Base-by-base conservation (phyloP, 2,797 vertebrate genomes). In the Pipistrellus pygmaeus region DNA sequence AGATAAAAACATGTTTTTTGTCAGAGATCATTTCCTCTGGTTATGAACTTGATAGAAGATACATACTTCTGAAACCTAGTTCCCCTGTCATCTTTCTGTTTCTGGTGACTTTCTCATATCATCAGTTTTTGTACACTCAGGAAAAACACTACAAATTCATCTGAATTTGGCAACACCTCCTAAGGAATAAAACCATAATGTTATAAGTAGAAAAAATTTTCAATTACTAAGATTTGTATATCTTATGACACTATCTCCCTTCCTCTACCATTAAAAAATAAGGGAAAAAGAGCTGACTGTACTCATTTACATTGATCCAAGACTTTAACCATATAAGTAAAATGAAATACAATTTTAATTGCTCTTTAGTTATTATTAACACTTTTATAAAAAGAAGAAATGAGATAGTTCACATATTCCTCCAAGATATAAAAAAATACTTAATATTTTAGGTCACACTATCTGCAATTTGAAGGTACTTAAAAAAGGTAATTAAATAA, bases 331-430 rank as follows among this genome's bases (percentile, higher is more conserved):
- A 82, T 25, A 13, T 77, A 83, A 75, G 30, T 41, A 91, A 87
- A 62, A 60, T 87, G 35, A n/a, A 78, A 92, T 62, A 80, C n/a
- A 83, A 83, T 69, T 91, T 92, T 88, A 92, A 88, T 35, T 92
- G 51, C 57, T 81, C 20, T 51, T 83, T 72, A 96, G 77, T 27
- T 84, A 76, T 14, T 80, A 90, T 21, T 80, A 90, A 91, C 38
- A 89, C n/a, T 83, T 86, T 57, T 87, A 91, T 91, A 57, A 90
- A 91, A 94, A 62, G 14, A 14, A 38, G 85, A 96, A 86, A 30
- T 73, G 14, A 80, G 38, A 84, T 2, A 82, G 12, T 38, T 92
- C 7, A 25, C 32, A 48, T 55, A 77, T 77, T 15, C 23, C n/a
- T 73, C 57, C 38, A 14, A 18, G 62, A 90, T 41, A 66, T 1